Percentiles rank a stretch among this genome's conserved stretches.
These are phyloP conservation scores for Atta texana DNA, from an alignment of 1,140 invertebrate genomes.

Conservation along the genomic window DNA sequence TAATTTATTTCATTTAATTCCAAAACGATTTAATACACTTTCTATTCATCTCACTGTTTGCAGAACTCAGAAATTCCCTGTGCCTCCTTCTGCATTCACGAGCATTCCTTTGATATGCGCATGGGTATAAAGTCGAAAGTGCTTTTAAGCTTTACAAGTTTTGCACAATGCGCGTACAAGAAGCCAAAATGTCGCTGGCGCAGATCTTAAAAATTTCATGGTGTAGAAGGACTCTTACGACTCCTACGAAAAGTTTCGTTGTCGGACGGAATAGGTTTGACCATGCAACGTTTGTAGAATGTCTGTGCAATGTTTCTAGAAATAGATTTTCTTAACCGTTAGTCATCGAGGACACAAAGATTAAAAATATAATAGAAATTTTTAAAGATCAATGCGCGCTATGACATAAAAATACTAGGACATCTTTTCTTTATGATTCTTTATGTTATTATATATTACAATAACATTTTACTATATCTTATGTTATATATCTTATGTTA, in stretches of 20 bases:
- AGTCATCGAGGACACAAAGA: slow-evolving; percentile 51
- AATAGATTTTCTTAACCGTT: slow-evolving; percentile 56
- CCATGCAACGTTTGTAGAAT: slow-evolving; percentile 58
- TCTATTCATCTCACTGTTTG: neutral
- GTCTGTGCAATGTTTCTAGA: slow-evolving; percentile 43
- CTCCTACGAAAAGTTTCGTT: slow-evolving; percentile 65
- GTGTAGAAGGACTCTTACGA: slow-evolving; percentile 63
- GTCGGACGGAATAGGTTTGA: slow-evolving; percentile 58
- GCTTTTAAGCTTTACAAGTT: slow-evolving; percentile 74
- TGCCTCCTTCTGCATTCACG: neutral
- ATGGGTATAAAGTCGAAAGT: slow-evolving; percentile 59
- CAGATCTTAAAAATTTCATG: slow-evolving; percentile 72
- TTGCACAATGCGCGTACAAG: slow-evolving; percentile 47
- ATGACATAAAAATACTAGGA: neutral
- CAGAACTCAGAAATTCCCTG: slow-evolving; percentile 19
- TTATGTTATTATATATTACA: neutral
- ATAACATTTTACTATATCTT: neutral
- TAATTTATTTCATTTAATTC: slow-evolving; percentile 22
- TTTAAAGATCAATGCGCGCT: neutral
- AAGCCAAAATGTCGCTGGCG: slow-evolving; percentile 67
- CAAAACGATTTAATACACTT: neutral
- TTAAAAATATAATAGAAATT: slow-evolving; percentile 48
- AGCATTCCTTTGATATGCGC: slow-evolving; percentile 53
- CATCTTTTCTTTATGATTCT: neutral
- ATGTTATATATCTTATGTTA: neutral